Conservation (phyloP, 2,888 invertebrate species). For the Phoronis australis region DNA sequence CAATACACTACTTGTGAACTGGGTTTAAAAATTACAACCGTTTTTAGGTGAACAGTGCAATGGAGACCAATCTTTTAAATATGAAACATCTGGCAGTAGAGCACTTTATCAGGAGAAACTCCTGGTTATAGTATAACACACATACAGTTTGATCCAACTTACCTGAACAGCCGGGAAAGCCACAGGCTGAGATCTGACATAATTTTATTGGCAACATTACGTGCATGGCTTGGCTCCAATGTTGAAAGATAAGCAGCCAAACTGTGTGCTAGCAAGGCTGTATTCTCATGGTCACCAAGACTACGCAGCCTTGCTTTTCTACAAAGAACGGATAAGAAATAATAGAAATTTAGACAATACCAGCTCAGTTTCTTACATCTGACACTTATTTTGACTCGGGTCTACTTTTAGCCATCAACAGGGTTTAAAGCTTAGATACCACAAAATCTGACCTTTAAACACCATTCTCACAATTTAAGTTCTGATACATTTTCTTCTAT, state of each 20-base stretch:
- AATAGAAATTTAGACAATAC: too few relatives aligned
- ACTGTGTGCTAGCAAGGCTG: constrained; percentile 77
- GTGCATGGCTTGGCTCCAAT: constrained; percentile 71
- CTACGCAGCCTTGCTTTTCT: constrained; percentile 22
- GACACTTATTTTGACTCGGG: too few relatives aligned
- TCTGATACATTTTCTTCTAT: constrained; percentile 9
- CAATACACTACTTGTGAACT: too few relatives aligned
- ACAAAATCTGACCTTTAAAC: background rate
- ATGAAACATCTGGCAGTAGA: too few relatives aligned
- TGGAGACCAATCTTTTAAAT: too few relatives aligned
- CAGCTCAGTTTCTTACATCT: too few relatives aligned
- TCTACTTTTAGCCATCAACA: too few relatives aligned
- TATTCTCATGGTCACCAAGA: constrained; percentile 36
- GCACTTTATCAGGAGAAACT: too few relatives aligned
- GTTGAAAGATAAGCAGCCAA: constrained; percentile 82
- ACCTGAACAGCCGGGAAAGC: constrained; percentile 82
- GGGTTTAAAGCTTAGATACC: background rate
- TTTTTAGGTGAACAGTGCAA: too few relatives aligned
- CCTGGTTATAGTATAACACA: too few relatives aligned
- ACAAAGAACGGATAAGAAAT: background rate
- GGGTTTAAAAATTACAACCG: too few relatives aligned
- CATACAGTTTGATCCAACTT: too few relatives aligned
- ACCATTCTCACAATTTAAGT: background rate
- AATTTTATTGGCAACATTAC: constrained; percentile 73
- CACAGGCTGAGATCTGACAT: constrained; percentile 81